A percentile compares a stretch with the other conserved stretches of the same genome.
These are phyloP conservation scores for Arctocebus calabarensis DNA, from an alignment of 2,797 vertebrate species.

Conservation along the genomic window DNA sequence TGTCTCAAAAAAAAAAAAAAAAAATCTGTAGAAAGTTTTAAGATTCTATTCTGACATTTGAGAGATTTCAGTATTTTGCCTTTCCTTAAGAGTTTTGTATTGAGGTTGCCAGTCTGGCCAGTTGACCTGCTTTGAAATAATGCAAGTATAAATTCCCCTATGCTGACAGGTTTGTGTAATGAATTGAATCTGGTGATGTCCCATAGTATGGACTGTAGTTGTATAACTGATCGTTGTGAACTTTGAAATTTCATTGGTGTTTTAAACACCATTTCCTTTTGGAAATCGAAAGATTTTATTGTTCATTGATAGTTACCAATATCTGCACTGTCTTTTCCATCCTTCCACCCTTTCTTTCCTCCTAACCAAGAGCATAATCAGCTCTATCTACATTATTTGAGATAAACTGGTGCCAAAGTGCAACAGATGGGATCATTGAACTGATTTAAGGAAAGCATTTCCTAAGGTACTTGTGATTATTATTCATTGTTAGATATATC, in stretches of 20 bases:
- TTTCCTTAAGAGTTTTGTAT: slow-evolving; percentile 46
- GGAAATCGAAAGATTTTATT: slow-evolving; percentile 2
- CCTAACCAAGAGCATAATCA: not conserved
- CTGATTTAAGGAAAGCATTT: slow-evolving; percentile 3
- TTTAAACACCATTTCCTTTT: slow-evolving; percentile 50
- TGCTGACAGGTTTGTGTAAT: slow-evolving; percentile 12
- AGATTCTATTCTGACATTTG: not conserved
- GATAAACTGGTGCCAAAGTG: not conserved
- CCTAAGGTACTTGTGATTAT: not conserved
- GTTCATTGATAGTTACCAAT: not conserved
- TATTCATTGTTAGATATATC: not conserved
- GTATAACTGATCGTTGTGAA: slow-evolving; percentile 17
- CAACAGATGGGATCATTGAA: not conserved
- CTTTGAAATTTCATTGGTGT: not conserved
- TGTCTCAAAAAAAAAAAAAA: no score
- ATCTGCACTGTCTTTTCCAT: not conserved
- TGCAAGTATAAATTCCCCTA: slow-evolving; percentile 28
- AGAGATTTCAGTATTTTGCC: slow-evolving; percentile 35
- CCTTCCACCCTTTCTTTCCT: not conserved
- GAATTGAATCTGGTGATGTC: slow-evolving; percentile 45
- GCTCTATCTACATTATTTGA: not conserved
- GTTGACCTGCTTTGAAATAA: slow-evolving; percentile 58
- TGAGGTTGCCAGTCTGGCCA: not conserved
- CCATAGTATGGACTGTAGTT: not conserved
- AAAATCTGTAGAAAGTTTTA: no score